These are phyloP conservation scores for Valencia hispanica DNA, from an alignment of 2,797 vertebrate genomes.

Conservation along the genomic window DNA sequence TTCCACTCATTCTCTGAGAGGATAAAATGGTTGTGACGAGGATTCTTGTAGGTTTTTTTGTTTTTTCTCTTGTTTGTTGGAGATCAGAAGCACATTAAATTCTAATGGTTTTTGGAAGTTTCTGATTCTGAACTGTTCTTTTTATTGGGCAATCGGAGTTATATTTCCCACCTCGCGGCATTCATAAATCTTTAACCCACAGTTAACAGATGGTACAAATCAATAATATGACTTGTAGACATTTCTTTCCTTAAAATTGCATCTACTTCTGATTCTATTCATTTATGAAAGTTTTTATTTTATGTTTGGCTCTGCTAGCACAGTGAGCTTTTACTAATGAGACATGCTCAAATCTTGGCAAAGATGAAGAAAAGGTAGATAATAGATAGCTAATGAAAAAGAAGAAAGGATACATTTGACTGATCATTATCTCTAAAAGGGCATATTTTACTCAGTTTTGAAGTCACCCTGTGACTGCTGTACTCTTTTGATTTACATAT, in stretches of 20 bases:
- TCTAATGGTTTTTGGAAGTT: neutral
- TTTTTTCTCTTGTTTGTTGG: neutral
- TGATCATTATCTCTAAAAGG: neutral
- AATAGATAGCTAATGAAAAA: neutral
- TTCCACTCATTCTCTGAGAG: neutral
- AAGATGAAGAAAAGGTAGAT: neutral
- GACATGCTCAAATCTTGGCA: neutral
- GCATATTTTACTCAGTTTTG: neutral
- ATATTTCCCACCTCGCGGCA: neutral
- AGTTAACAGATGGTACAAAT: neutral
- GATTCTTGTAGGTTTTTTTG: neutral
- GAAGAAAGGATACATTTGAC: neutral
- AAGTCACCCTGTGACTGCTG: conserved; percentile 3
- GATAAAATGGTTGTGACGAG: neutral
- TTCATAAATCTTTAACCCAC: neutral
- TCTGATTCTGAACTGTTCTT: neutral
- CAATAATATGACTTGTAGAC: neutral
- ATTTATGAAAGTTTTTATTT: neutral
- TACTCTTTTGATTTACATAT: conserved; percentile 5
- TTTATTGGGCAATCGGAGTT: neutral
- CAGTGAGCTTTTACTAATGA: conserved; percentile 2
- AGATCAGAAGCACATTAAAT: neutral
- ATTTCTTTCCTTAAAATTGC: neutral
- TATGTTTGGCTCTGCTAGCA: neutral
- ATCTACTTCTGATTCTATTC: neutral